Evolutionary conservation across 2,888 invertebrate genomes (phyloP), one percentile per base, ranked within the genome.

Genomic region (Lydus trimaculatus): DNA sequence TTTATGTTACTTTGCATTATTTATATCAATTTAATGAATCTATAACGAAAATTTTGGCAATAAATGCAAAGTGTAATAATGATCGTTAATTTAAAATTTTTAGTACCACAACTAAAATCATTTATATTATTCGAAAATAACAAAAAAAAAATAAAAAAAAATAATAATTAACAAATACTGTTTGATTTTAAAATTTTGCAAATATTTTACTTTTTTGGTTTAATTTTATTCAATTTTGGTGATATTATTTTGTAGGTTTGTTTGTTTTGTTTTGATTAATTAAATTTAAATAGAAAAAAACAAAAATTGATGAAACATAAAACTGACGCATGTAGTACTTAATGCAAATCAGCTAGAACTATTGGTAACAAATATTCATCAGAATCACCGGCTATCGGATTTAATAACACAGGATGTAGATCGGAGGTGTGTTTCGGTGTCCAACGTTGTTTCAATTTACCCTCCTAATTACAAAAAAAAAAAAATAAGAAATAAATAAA

Each of bases 291-390:
- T 69, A 61, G 15, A 5, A 36, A 61, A 39, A 36, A 61, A 36
- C 6, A 36, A 61, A 39, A 36, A 31, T 1, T 43, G 5, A 43
- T 13, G n/a, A n/a, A 43, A 43, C 13, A 25, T 31, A 33, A 60
- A 20, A 33, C 31, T 28, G 23, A 1, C 8, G 13, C 15, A 64
- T 62, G 61, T 77, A 73, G 61, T 77, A 73, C 77, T 77, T 78
- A 78, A 79, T 87, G 85, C 72, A 88, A 85, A 81, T 89, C 89
- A 65, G 85, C 84, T 72, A 88, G 82, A 71, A 89, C 87, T 78
- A 88, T 84, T 73, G 89, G 89, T 84, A 89, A 85, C 75, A 89
- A 85, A 77, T 88, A 88, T 80, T 89, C 89, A 78, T 88, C 88
- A 61, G 88, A 88, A 77, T 89, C 88, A 48, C 88, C 87, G 15